Evolutionary conservation across 2,888 invertebrate genomes (phyloP).

Genomic region (Nomada lathburiana): DNA sequence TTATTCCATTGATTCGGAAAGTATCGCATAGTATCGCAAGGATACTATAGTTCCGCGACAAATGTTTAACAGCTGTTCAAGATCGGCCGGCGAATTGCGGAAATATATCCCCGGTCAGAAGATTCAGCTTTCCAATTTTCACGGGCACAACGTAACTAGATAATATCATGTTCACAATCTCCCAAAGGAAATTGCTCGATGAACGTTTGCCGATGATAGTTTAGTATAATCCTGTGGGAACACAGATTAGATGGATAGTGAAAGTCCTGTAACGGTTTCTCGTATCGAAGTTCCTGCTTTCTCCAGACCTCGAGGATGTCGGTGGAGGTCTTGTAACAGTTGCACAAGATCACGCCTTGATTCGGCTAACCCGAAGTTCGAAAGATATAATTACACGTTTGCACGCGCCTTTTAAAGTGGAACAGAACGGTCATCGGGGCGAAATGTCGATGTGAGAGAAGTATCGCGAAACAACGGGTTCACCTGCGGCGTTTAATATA

Average conservation of each 20-base stretch:
- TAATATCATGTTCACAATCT: neutral
- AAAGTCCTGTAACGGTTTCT: slow-evolving; percentile 48
- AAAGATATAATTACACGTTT: slow-evolving; percentile 9
- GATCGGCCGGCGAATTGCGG: neutral
- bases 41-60: neutral
- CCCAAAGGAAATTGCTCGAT: too few species aligned
- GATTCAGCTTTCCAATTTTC: too few species aligned
- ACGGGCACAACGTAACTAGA: too few species aligned
- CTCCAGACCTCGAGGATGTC: slow-evolving; percentile 58
- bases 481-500: neutral
- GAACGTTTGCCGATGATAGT: neutral
- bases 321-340: slow-evolving; percentile 20
- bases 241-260: slow-evolving; percentile 52
- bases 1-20: neutral
- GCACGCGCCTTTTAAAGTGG: neutral
- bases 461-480: slow-evolving; percentile 10
- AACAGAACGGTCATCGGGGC: neutral
- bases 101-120: too few species aligned
- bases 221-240: slow-evolving; percentile 27
- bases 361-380: slow-evolving; percentile 3
- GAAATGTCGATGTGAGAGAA: neutral
- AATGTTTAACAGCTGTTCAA: neutral
- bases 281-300: slow-evolving; percentile 57
- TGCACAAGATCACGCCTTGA: slow-evolving; percentile 21
- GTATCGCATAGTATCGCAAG: too few species aligned